Base-by-base conservation (phyloP, 2,797 vertebrate species). In the Cynodonichthys magdalenae region DNA sequence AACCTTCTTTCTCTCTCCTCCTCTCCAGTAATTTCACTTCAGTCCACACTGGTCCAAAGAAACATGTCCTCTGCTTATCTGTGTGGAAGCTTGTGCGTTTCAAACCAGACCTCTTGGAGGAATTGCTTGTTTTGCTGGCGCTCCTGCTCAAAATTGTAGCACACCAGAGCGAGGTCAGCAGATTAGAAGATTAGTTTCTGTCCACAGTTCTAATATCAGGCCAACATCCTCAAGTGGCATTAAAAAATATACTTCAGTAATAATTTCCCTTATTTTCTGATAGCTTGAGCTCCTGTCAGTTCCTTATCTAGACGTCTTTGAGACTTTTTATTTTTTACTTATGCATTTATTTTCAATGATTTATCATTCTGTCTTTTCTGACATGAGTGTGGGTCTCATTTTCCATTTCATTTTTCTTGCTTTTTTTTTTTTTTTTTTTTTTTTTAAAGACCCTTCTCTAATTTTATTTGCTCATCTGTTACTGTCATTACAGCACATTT, bases 291-390 rank as follows among this genome's bases (percentile, higher is more conserved):
- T 66, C 6, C 44, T 75, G 60, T 64, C 72, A 66, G 63, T 69
- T 72, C 76, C 77, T 81, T 84, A 83, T 80, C 82, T 88, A 82
- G 79, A 81, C 62, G 57, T 65, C 53, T 77, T 64, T 83, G 60
- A 78, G 79, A 62, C 65, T 71, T 79, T 80, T 59, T 46, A 27
- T 15, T 15, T 60, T 68, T 56, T 65, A 49, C 64, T 59, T 14
- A n/a, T 60, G 39, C 54, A 48, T 56, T 29, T 10, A 15, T 24
- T 8, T 36, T 56, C 34, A 10, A 8, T 59, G 48, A 61, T 69
- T 58, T 53, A 15, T 49, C 68, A 59, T 67, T 18, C 63, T 24
- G 4, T 9, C 9, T 41, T 64, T 63, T 59, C 7, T 20, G 24
- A 63, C 57, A 54, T 68, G 34, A 11, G 34, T 36, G 34, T 11